Percentiles rank a stretch among this genome's conserved stretches.
These are phyloP conservation scores for Lanistes nyassanus DNA, from an alignment of 1,140 invertebrate genomes.

Conservation along the genomic window DNA sequence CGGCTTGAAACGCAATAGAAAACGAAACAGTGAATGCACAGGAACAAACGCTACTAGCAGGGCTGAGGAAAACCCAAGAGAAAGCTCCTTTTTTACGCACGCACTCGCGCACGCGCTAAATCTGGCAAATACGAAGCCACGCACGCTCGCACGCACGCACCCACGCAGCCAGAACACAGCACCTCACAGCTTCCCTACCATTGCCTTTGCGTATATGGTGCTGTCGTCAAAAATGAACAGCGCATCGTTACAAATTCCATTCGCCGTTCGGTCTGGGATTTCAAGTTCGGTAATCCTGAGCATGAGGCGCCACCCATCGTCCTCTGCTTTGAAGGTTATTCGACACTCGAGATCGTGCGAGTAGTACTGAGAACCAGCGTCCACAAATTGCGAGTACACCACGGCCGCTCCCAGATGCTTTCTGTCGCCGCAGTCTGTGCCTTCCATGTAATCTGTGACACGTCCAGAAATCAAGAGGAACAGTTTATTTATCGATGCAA, in stretches of 20 bases:
- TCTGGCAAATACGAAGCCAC: not conserved
- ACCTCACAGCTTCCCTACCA: slow-evolving; percentile 46
- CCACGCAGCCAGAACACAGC: not conserved
- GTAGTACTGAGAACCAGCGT: slow-evolving; percentile 40
- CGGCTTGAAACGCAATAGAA: too few relatives aligned
- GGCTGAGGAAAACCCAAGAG: not conserved
- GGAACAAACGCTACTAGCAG: too few relatives aligned
- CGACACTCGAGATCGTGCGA: slow-evolving; percentile 49
- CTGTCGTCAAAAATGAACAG: slow-evolving; percentile 59
- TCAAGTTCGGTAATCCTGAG: slow-evolving; percentile 57
- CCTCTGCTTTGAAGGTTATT: slow-evolving; percentile 57
- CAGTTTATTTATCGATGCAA: too few relatives aligned
- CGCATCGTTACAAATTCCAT: slow-evolving; percentile 62
- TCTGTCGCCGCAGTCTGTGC: slow-evolving; percentile 50
- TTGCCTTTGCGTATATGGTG: slow-evolving; percentile 45
- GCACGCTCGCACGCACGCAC: slow-evolving; percentile 5
- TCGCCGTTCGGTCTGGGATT: slow-evolving; percentile 54
- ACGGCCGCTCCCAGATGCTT: slow-evolving; percentile 57
- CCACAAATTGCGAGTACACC: slow-evolving; percentile 54
- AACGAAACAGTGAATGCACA: too few relatives aligned
- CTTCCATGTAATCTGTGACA: slow-evolving; percentile 60
- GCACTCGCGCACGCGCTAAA: too few relatives aligned
- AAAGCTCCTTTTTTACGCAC: too few relatives aligned
- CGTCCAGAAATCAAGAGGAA: slow-evolving; percentile 32
- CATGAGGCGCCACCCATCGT: slow-evolving; percentile 59